Evolutionary conservation across 2,888 invertebrate species (phyloP).

Genomic region (Machimus atricapillus): DNA sequence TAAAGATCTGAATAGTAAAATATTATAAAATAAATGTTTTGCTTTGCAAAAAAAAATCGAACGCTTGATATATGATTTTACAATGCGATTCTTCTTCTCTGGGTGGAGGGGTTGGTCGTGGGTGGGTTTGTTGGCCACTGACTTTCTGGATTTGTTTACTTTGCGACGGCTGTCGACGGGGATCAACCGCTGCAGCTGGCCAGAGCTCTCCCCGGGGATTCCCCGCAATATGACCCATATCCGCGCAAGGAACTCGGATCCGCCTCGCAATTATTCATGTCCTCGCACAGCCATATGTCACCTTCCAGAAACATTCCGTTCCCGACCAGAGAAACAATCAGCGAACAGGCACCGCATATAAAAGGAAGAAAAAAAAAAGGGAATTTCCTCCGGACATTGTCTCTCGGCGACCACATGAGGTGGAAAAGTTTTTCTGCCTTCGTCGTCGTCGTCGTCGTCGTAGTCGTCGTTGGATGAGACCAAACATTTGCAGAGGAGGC

Average conservation of each 20-base stretch:
- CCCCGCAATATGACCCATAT: background rate
- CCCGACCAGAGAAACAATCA: constrained; percentile 20
- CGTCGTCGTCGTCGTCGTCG: background rate
- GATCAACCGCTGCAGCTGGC: background rate
- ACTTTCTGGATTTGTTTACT: constrained; percentile 1
- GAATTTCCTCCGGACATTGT: constrained; percentile 28
- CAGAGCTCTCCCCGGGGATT: background rate
- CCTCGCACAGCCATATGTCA: constrained; percentile 24
- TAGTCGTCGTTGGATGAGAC: constrained; percentile 5
- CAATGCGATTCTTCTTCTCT: too few relatives aligned
- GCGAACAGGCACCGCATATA: background rate
- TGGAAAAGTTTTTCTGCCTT: constrained; percentile 28
- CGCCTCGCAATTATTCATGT: constrained; percentile 27
- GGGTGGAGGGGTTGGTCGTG: background rate
- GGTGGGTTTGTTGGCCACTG: background rate
- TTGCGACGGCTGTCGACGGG: background rate
- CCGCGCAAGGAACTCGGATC: background rate
- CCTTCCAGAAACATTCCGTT: constrained; percentile 40
- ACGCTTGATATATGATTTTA: too few relatives aligned
- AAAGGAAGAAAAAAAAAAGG: background rate
- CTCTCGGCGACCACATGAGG: constrained; percentile 37
- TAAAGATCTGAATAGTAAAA: too few relatives aligned
- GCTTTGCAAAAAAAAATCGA: too few relatives aligned
- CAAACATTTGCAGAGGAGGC: constrained; percentile 35
- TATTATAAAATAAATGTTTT: too few relatives aligned